Conservation (phyloP, 2,797 vertebrate genomes). For the Macrochelys suwanniensis region DNA sequence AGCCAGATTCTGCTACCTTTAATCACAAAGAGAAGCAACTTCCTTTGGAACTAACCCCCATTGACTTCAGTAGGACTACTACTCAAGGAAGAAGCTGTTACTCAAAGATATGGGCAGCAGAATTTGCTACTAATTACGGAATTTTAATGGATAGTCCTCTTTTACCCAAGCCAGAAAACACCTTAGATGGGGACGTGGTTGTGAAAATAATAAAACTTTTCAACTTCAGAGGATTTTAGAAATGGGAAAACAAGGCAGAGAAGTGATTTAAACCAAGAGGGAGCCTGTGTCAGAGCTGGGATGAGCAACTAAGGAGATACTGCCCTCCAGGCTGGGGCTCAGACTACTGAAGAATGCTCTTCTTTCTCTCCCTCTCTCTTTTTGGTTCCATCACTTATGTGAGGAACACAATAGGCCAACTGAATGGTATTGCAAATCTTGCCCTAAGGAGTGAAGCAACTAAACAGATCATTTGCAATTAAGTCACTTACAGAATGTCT, state of each 20-base stretch:
- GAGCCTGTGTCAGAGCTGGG: background rate
- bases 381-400: background rate
- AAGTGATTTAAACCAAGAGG: background rate
- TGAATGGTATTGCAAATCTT: background rate
- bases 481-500: slow-evolving; percentile 41
- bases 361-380: background rate
- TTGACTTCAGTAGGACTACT: background rate
- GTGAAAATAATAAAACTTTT: background rate
- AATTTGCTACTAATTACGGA: background rate
- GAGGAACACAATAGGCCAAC: background rate
- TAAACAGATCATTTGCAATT: slow-evolving; percentile 60
- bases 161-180: background rate
- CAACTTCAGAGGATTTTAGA: background rate
- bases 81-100: background rate
- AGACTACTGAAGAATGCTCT: fast-evolving
- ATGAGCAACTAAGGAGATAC: background rate
- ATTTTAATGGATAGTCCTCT: background rate
- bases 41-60: background rate
- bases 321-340: background rate
- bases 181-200: background rate
- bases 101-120: background rate
- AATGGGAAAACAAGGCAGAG: background rate
- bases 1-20: background rate
- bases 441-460: slow-evolving; percentile 43
- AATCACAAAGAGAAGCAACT: background rate